Evolutionary conservation across 2,113 vertebrate species (phyloP).

Genomic region (Peromyscus leucopus): DNA sequence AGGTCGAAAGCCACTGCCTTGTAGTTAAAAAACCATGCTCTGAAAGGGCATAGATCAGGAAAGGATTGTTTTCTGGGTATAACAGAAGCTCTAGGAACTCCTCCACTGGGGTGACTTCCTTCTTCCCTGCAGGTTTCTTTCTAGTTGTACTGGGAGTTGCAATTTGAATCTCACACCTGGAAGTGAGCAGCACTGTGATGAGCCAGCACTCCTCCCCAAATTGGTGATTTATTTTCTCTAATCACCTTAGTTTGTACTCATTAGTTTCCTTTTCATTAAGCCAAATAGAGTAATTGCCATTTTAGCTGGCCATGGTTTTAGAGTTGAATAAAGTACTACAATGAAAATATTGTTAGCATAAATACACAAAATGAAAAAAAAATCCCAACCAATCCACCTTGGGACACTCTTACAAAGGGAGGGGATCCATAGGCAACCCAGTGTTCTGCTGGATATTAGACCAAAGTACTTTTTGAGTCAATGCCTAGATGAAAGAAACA

Average conservation of each 20-base stretch:
- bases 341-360: conserved; percentile 31
- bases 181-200: conserved; percentile 17
- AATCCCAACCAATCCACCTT: not conserved
- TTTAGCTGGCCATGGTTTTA: conserved; percentile 43
- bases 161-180: conserved; percentile 47
- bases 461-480: not conserved
- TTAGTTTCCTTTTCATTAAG: conserved; percentile 74
- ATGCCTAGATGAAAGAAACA: not conserved
- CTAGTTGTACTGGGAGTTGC: not conserved
- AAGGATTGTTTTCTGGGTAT: not conserved
- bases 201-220: conserved; percentile 31
- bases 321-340: not conserved
- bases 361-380: not conserved
- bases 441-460: not conserved
- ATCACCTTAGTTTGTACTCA: conserved; percentile 67
- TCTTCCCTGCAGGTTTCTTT: not conserved
- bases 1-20: not conserved
- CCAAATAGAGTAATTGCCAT: conserved; percentile 43
- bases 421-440: not conserved
- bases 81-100: not conserved
- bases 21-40: conserved; percentile 4
- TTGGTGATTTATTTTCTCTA: conserved; percentile 70
- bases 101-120: not conserved
- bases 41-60: not conserved
- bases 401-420: not conserved